A percentile compares a stretch with the other conserved stretches of the same genome.
Conservation (phyloP, 1,140 invertebrate genomes). For the Mamestra configurata region DNA sequence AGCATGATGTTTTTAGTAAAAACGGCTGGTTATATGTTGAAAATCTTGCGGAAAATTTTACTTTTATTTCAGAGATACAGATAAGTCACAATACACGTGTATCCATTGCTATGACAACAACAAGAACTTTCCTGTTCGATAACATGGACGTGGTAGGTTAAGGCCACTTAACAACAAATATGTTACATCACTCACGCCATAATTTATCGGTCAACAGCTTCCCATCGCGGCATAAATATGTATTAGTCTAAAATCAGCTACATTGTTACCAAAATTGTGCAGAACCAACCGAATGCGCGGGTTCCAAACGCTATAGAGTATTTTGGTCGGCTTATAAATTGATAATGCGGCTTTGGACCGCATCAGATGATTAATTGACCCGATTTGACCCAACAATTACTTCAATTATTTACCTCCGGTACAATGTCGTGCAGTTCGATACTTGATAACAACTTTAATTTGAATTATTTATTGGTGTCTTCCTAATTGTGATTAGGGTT, state of each 20-base stretch:
- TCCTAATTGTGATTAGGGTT: conserved; percentile 40
- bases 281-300: conserved; percentile 55
- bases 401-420: conserved; percentile 86
- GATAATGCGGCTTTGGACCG: conserved; percentile 71
- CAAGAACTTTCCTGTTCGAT: not conserved
- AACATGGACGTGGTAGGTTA: not conserved
- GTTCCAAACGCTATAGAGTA: conserved; percentile 59
- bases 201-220: conserved; percentile 10
- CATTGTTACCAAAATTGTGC: conserved; percentile 47
- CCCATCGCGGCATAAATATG: conserved; percentile 8
- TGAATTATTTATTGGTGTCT: conserved; percentile 49
- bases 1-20: no score
- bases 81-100: no score
- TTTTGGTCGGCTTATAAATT: conserved; percentile 78
- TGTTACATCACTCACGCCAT: not conserved
- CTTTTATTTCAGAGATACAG: no score
- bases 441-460: conserved; percentile 38
- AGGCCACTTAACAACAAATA: not conserved
- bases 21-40: no score
- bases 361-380: conserved; percentile 86
- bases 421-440: conserved; percentile 56
- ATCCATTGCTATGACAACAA: not conserved
- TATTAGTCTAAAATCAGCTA: conserved; percentile 38
- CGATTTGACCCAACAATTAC: conserved; percentile 83
- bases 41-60: no score